Evolutionary conservation across 2,888 invertebrate genomes (phyloP), one percentile per base, ranked within the genome.

Genomic region (Ptilodon capucinus): DNA sequence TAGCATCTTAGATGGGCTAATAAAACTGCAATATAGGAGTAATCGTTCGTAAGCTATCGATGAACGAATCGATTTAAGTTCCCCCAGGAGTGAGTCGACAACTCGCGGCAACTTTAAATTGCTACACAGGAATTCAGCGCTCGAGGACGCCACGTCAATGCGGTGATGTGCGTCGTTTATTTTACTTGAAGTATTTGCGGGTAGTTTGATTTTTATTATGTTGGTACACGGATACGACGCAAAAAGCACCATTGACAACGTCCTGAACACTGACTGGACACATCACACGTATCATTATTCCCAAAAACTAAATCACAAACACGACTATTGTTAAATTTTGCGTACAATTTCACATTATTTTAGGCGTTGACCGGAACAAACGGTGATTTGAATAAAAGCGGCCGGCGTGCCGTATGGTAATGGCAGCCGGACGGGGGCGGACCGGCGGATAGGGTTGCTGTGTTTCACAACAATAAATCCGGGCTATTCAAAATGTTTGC

Each of bases 51-150:
- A 81, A 85, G 78, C 72, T 81, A 84, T 86, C 86, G 84, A 86
- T 88, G 86, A 89, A 86, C 84, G 88, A 87, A 85, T 79, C 89
- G 87, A 87, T 90, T 86, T 84, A 89, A 88, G 86, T 90, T 90
- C 69, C 74, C 64, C 60, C 63, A 53, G 62, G 75, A 81, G 83
- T 86, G 87, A 86, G 80, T 84, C 75, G 74, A 73, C 72, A 69
- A 71, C 68, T 75, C 76, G 70, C 68, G 71, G 60, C 71, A 90
- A 90, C 84, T 90, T 90, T 90, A 90, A 89, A 89, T 90, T 90
- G 87, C 84, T 83, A 79, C 79, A 76, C 71, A 79, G 79, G 83
- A 84, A 85, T 87, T 86, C 82, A 77, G 74, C 82, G 81, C 74
- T 77, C 76, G 74, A 72, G 74, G 71, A 76, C 71, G n/a, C 17